Conservation (phyloP, 1,140 invertebrate species). For the Platyscapa corneri region DNA sequence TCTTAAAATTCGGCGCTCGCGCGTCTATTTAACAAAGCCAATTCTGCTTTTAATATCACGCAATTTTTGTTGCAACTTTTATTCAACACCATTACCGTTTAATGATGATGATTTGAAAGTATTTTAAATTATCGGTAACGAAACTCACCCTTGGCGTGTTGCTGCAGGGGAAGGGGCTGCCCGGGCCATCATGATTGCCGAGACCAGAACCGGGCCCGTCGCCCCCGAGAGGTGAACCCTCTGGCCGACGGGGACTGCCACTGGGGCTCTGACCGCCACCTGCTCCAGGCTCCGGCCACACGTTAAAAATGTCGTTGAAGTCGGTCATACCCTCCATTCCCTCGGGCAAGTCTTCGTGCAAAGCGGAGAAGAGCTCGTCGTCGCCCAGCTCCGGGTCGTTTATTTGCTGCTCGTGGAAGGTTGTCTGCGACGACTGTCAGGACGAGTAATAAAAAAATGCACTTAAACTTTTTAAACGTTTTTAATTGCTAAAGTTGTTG, state of each 20-base stretch:
- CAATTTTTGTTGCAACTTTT: too few species aligned
- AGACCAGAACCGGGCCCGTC: conserved; percentile 76
- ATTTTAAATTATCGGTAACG: too few species aligned
- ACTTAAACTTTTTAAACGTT: neutral
- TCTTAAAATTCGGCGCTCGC: too few species aligned
- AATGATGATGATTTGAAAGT: too few species aligned
- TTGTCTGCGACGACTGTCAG: conserved; percentile 87
- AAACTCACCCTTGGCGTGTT: conserved; percentile 74
- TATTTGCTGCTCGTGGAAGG: conserved; percentile 88
- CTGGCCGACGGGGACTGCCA: conserved; percentile 77
- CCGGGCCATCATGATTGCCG: conserved; percentile 74
- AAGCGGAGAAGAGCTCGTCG: conserved; percentile 82
- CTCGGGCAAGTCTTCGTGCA: conserved; percentile 84
- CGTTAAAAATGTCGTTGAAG: conserved; percentile 82
- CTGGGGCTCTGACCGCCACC: conserved; percentile 78
- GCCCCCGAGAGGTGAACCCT: conserved; percentile 76
- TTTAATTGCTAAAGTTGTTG: too few species aligned
- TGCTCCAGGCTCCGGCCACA: conserved; percentile 80
- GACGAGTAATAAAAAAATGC: neutral
- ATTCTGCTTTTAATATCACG: too few species aligned
- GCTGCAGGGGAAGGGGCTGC: conserved; percentile 78
- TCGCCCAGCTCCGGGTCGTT: conserved; percentile 84
- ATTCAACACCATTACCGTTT: too few species aligned
- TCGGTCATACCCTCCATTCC: conserved; percentile 84
- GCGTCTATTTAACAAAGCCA: too few species aligned